Evolutionary conservation across 2,113 vertebrate genomes (phyloP), one percentile per base, ranked within the genome.

Genomic region (Anolis carolinensis): DNA sequence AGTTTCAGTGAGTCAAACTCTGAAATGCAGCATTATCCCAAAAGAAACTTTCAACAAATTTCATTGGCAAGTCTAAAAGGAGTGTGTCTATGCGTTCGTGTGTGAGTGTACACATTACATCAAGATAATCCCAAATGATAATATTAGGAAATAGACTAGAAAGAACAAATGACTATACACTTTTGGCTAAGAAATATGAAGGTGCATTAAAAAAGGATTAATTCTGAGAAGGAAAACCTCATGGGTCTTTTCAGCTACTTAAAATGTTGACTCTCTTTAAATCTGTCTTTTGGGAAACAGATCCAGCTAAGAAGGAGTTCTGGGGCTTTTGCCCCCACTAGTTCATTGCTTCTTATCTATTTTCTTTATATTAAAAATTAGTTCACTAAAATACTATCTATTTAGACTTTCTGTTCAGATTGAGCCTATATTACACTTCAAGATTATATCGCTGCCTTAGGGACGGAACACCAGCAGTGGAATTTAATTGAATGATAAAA

Each of bases 401-500:
- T 81, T 79, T 86, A 87, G 81, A 92, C 78, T 89, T 65, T 89
- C 55, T 82, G 71, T 67, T 83, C 77, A 88, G 62, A 48, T 68
- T 1, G 27, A 4, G 79, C 71, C 84, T 68, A 76, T 36, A 76
- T 10, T n/a, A 88, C 36, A 67, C 68, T 59, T 79, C n/a, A 70
- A 90, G 85, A 89, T 84, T 65, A 63, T 88, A 89, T 86, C 59
- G 16, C 10, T 85, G 68, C 74, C 87, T 89, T 59, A 5, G 62
- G 70, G 82, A 89, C 21, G 81, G 48, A 10, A 87, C 90, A 92
- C 90, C 86, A 86, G 39, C 67, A 48, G 30, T 70, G 62, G 88
- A 89, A 48, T 83, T 88, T 83, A 75, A 82, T 81, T 76, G 85
- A 86, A 87, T 36, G 39, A 91, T 79, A 86, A 87, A 44, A 84